These are phyloP conservation scores for Carcinoscorpius rotundicauda DNA, from an alignment of 1,140 invertebrate genomes.

Conservation along the genomic window DNA sequence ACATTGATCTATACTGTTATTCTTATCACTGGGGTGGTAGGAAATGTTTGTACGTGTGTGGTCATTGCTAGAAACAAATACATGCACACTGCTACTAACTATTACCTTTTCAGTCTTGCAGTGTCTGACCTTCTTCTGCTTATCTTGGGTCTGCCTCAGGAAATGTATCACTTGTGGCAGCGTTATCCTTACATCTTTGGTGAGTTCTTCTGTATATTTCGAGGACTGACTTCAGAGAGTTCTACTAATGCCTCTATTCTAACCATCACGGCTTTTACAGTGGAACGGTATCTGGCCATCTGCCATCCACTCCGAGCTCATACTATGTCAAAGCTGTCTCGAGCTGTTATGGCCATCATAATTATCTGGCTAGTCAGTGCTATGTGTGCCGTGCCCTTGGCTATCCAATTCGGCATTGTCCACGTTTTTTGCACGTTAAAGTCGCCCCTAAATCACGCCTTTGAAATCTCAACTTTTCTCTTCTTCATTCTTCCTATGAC, in stretches of 20 bases:
- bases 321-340: constrained; percentile 32
- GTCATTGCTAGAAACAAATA: constrained; percentile 42
- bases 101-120: constrained; percentile 83
- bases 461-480: constrained; percentile 65
- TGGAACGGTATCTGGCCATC: constrained; percentile 37
- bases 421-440: constrained; percentile 13
- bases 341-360: constrained; percentile 34
- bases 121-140: constrained; percentile 81
- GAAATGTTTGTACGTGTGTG: constrained; percentile 45
- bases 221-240: constrained; percentile 53
- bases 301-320: constrained; percentile 37
- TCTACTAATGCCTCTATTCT: constrained; percentile 31
- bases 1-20: constrained; percentile 39
- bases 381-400: constrained; percentile 40
- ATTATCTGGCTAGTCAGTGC: constrained; percentile 33
- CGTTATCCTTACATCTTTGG: constrained; percentile 79
- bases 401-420: constrained; percentile 34
- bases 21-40: constrained; percentile 40
- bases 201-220: constrained; percentile 64
- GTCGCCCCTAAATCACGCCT: constrained; percentile 42
- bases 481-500: constrained; percentile 78
- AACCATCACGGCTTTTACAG: constrained; percentile 37
- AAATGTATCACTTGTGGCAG: constrained; percentile 75
- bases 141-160: constrained; percentile 52
- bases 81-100: constrained; percentile 55